These are phyloP conservation scores for Lithophane semibrunnea DNA, from an alignment of 2,888 invertebrate genomes.

Conservation along the genomic window DNA sequence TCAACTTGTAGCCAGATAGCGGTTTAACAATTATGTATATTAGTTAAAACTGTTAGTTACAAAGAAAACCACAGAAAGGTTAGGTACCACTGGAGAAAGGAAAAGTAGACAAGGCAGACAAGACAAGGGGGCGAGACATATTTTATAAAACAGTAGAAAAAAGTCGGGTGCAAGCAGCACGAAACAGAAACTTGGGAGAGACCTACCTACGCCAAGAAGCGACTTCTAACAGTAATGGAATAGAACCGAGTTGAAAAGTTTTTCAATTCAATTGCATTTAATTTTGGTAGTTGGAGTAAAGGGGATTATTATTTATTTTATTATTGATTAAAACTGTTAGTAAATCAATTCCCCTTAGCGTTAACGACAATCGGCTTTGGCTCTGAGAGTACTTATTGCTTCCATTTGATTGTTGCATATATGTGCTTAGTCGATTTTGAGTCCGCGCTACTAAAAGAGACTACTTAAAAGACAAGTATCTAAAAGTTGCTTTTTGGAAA, in stretches of 20 bases:
- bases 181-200: neutral
- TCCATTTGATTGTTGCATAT: neutral
- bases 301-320: neutral
- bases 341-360: neutral
- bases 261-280: neutral
- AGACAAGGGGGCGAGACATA: neutral
- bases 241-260: neutral
- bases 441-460: neutral
- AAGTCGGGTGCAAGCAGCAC: neutral
- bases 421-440: neutral
- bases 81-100: neutral
- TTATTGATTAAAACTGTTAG: no score
- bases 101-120: neutral
- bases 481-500: neutral
- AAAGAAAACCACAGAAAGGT: neutral
- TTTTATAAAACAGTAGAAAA: neutral
- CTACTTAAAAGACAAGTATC: neutral
- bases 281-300: neutral
- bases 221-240: neutral
- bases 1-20: neutral
- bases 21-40: neutral
- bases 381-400: no score
- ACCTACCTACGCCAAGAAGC: neutral
- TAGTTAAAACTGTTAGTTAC: neutral
- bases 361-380: neutral